Conservation (phyloP, 2,113 vertebrate species). For the Poeciliopsis occidentalis region DNA sequence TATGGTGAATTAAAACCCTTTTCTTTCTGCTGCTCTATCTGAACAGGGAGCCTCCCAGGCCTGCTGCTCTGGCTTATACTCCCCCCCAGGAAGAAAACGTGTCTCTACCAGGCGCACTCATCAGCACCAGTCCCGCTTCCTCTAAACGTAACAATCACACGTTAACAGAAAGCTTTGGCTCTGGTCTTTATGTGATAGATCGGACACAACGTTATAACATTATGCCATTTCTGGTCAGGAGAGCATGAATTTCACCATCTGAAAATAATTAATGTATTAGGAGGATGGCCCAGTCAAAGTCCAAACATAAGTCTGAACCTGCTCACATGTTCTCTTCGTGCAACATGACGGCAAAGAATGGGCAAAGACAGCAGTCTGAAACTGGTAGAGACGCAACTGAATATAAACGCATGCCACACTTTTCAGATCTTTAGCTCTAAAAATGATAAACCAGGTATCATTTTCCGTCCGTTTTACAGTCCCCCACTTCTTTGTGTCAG, state of each 20-base stretch:
- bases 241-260: too few relatives aligned
- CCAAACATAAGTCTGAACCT: neutral
- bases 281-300: neutral
- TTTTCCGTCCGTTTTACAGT: too few relatives aligned
- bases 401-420: neutral
- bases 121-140: constrained; percentile 47
- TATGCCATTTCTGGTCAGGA: too few relatives aligned
- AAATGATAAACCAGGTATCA: too few relatives aligned
- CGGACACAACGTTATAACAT: neutral
- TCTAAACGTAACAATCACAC: constrained; percentile 50
- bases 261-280: neutral
- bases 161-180: neutral
- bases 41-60: constrained; percentile 68
- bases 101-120: constrained; percentile 75
- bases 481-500: neutral
- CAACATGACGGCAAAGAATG: too few relatives aligned
- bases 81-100: constrained; percentile 78
- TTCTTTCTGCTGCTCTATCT: constrained; percentile 15
- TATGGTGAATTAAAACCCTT: too few relatives aligned
- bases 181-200: neutral
- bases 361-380: too few relatives aligned
- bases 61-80: constrained; percentile 64
- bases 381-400: too few relatives aligned
- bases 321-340: neutral
- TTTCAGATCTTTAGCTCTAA: neutral